A percentile compares a stretch with the other conserved stretches of the same genome.
Evolutionary conservation across 1,140 invertebrate species (phyloP).

Genomic region (Drosophila pseudoananassae): DNA sequence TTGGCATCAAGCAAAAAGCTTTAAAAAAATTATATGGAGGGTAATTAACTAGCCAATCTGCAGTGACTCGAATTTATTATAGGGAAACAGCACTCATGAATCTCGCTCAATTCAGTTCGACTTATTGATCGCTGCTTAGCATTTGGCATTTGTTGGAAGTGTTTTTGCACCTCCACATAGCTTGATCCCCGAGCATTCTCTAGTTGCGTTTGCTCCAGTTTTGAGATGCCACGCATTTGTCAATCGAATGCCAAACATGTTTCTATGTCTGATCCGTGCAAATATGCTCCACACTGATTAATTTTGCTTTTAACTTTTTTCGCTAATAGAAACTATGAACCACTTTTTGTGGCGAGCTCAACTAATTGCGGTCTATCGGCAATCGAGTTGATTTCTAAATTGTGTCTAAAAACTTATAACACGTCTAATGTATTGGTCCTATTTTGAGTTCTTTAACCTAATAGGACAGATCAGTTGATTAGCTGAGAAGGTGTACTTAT

Average conservation of each 20-base stretch:
- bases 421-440: slow-evolving; percentile 7
- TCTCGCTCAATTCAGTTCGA: slow-evolving; percentile 37
- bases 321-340: slow-evolving; percentile 21
- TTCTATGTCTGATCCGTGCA: slow-evolving; percentile 55
- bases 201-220: slow-evolving; percentile 62
- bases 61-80: slow-evolving; percentile 11
- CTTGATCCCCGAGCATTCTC: slow-evolving; percentile 37
- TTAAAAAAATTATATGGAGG: slow-evolving; percentile 21
- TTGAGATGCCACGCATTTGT: slow-evolving; percentile 72
- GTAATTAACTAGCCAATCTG: slow-evolving; percentile 20
- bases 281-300: slow-evolving; percentile 62
- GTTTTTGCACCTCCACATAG: slow-evolving; percentile 30
- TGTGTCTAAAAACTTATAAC: slow-evolving; percentile 24
- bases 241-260: slow-evolving; percentile 74
- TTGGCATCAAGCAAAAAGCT: slow-evolving; percentile 3
- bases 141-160: slow-evolving; percentile 59
- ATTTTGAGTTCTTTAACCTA: slow-evolving; percentile 1
- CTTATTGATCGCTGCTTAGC: slow-evolving; percentile 42
- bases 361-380: slow-evolving; percentile 50
- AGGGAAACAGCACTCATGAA: slow-evolving; percentile 37
- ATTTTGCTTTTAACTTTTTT: slow-evolving; percentile 38
- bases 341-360: slow-evolving; percentile 33
- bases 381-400: slow-evolving; percentile 29
- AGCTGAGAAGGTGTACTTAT: not conserved
- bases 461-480: slow-evolving; percentile 8